Evolutionary conservation across 35 echinoderm and acorn worm genomes (phyloP), one percentile per base, ranked within the genome.

Genomic region (Nesometra sesokonis): DNA sequence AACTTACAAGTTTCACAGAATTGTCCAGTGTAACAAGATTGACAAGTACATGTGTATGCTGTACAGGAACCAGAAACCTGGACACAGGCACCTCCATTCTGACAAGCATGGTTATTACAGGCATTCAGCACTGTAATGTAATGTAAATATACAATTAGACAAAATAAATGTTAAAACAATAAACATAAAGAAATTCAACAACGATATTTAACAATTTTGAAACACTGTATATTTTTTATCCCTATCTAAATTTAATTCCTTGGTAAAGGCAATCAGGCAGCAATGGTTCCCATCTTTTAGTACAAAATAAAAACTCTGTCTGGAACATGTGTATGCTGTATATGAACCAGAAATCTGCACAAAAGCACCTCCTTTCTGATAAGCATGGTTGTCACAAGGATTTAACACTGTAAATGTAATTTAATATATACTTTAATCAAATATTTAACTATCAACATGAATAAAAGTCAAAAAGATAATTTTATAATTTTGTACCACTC

Each of bases 351-450:
- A 31, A 33, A 46, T 78, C 32, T 78, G 43, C 7, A 86, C 46
- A 82, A 84, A 91, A 2, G 34, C 84, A 37, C 34, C 90, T 67
- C 84, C 84, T 77, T 91, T 91, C 80, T 91, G 90, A 40, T 85
- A 91, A n/a, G 17, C 37, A 52, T 91, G 79, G 40, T 91, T 91
- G 29, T 34, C 7, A 87, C 90, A 91, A 19, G 90, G 77, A 91
- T 91, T 57, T 29, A 90, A 30, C 17, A 37, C 89, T 90, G 83
- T 0, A 47, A 57, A 57, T 1, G 0, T 40, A 11, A 80, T 80
- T 35, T 34, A 11, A 32, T 9, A 80, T 80, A 32, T 43, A 43
- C 38, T 7, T 7, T 7, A 43, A 43, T 7, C 38, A 7, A 43
- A 43, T 7, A 7, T 43, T 43, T 43, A 43, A 7, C 15, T 43